Evolutionary conservation across 2,113 vertebrate species (phyloP).

Genomic region (Amphiprion ocellaris): DNA sequence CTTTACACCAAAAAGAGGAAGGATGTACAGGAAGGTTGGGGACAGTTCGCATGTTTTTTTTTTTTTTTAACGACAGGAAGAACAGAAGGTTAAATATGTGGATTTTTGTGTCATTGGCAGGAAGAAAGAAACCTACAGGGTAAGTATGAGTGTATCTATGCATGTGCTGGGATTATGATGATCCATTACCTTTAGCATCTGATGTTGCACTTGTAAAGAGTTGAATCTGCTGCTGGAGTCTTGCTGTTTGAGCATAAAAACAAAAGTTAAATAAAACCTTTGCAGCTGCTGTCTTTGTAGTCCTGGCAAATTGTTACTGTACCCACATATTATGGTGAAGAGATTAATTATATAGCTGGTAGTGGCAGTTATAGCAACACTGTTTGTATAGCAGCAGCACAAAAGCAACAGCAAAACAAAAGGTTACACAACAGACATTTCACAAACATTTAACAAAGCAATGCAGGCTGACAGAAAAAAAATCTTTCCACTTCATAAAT

Average conservation of each 20-base stretch:
- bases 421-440: not conserved
- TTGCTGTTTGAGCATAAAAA: constrained; percentile 86
- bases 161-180: not conserved
- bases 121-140: not conserved
- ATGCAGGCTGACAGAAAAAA: not conserved
- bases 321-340: not conserved
- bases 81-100: not conserved
- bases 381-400: not conserved
- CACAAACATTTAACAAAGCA: not conserved
- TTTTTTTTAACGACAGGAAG: not conserved
- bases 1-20: not conserved
- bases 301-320: not conserved
- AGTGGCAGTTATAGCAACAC: not conserved
- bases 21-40: not conserved
- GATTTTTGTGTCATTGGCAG: not conserved
- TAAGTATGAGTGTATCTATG: not conserved
- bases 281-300: not conserved
- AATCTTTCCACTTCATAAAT: not conserved
- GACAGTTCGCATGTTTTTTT: not conserved
- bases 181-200: constrained; percentile 94
- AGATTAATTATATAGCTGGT: not conserved
- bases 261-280: not conserved
- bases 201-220: constrained; percentile 93
- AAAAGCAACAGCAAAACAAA: not conserved
- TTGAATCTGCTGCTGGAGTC: constrained; percentile 90